Base-by-base conservation (phyloP, 2,888 invertebrate genomes). In the Notocelia uddmanniana region DNA sequence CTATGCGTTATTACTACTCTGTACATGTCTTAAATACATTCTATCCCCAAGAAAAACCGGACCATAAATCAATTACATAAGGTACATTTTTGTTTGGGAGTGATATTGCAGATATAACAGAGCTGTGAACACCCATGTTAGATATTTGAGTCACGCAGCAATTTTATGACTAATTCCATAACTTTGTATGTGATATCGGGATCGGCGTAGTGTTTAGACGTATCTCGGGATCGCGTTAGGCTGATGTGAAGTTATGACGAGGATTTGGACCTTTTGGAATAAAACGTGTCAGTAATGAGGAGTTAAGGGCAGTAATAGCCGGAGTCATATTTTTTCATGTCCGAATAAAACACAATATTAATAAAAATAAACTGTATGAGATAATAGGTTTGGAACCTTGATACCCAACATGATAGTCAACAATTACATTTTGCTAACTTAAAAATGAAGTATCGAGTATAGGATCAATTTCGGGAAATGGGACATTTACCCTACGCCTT, bases 141-240 rank as follows among this genome's bases (percentile, higher is more conserved):
- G 90, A 90, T 91, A 93, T 93, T 93, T 93, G 89, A 93, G 93
- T 92, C 93, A 93, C 93, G 93, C 89, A 91, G 88, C 89, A 92
- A 92, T 93, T 93, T 93, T 93, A 93, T 91, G 93, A 93, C 90
- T 93, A 93, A 93, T 93, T 93, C 92, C 92, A 93, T 93, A 93
- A 93, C 93, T 93, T 91, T 90, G 91, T 92, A 93, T 93, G 93
- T 89, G 93, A 90, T 91, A 91, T 90, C 89, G 84, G 90, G 91
- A 90, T 88, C 80, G 80, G 81, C 78, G 76, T 77, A 80, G 92
- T 92, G 91, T 92, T 91, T 90, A 84, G 82, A 82, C 84, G 83
- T 89, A 89, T 91, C 87, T 90, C 79, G 83, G 85, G 81, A 89
- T 89, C 85, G 84, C 79, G 66, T 80, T 75, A 83, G 89, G 82